These are phyloP conservation scores for Protosalanx chinensis DNA, from an alignment of 2,797 vertebrate genomes.

Conservation along the genomic window DNA sequence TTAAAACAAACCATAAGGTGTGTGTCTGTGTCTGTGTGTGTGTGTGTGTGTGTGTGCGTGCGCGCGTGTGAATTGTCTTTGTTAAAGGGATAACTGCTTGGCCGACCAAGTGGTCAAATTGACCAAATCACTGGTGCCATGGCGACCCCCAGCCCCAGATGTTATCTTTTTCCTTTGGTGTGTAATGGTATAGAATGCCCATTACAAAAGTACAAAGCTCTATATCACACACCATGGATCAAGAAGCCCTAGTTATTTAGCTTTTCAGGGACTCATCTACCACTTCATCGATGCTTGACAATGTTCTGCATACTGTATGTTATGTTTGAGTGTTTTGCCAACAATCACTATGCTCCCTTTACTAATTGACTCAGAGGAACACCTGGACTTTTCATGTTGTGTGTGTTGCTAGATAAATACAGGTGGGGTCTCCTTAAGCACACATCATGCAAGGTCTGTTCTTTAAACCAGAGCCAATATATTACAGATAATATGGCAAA, in stretches of 20 bases:
- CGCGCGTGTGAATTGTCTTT: conserved; percentile 32
- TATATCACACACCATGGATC: neutral
- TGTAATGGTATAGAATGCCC: neutral
- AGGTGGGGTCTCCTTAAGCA: conserved; percentile 67
- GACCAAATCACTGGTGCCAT: neutral
- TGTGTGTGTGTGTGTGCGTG: conserved; percentile 42
- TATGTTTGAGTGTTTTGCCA: conserved; percentile 29
- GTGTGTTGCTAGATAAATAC: conserved; percentile 67
- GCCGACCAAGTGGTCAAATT: neutral
- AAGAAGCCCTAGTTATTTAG: neutral
- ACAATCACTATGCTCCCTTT: conserved; percentile 59
- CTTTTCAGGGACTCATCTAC: conserved; percentile 58
- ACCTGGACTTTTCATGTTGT: conserved; percentile 56
- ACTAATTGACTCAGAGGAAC: conserved; percentile 66
- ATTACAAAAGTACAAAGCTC: neutral
- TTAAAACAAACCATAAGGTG: conserved; percentile 22
- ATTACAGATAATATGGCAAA: conserved; percentile 20
- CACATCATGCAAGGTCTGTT: conserved; percentile 15
- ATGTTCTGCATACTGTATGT: conserved; percentile 11
- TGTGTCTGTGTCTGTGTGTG: conserved; percentile 27
- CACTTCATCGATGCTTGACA: neutral
- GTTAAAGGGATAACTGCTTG: neutral
- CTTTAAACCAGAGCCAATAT: conserved; percentile 18
- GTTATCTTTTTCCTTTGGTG: neutral
- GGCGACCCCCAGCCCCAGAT: neutral